Base-by-base conservation (phyloP, 2,113 vertebrate species). In the Poeciliopsis occidentalis region DNA sequence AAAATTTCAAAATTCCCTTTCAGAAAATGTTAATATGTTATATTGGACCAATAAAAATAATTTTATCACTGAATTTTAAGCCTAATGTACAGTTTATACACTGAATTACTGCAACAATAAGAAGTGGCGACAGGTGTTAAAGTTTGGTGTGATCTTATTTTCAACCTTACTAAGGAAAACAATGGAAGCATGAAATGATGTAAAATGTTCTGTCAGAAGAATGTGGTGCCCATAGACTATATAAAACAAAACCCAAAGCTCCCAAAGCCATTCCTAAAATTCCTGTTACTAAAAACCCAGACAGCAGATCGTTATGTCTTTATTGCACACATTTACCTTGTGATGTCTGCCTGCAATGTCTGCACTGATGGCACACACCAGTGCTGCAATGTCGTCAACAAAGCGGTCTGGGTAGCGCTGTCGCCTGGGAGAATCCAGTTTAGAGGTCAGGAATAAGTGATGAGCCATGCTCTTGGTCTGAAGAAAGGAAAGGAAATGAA, bases 381-480 rank as follows among this genome's bases (percentile, higher is more conserved):
- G 92, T 3, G 96, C 95, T 0, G 93, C 75, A 0, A 97, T 95
- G 89, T 97, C 96, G 0, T 97, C 96, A 81, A 97, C 94, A 80
- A 96, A 97, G 44, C 96, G 95, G 75, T 96, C 95, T 0, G 96
- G 96, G 78, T 96, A 97, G 30, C 96, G 95, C 75, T 95, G 94
- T 26, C 95, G 95, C 31, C 96, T 90, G 11, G 95, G 89, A 4
- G 89, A 27, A 12, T 96, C 95, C 83, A 96, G 34, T 26, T 92
- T 92, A 1, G 95, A 94, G 24, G 94, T 92, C 79, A 96, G 92
- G 68, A 96, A 95, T 76, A 97, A 92, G 76, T 97, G 96, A 57
- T 96, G 93, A 1, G 93, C 66, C 96, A 97, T 96, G 88, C 96
- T 97, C 82, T 97, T 97, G 34, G 94, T 94, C 96, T 97, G 70